These are phyloP conservation scores for Apamea anceps DNA, from an alignment of 2,888 invertebrate species.

Conservation along the genomic window DNA sequence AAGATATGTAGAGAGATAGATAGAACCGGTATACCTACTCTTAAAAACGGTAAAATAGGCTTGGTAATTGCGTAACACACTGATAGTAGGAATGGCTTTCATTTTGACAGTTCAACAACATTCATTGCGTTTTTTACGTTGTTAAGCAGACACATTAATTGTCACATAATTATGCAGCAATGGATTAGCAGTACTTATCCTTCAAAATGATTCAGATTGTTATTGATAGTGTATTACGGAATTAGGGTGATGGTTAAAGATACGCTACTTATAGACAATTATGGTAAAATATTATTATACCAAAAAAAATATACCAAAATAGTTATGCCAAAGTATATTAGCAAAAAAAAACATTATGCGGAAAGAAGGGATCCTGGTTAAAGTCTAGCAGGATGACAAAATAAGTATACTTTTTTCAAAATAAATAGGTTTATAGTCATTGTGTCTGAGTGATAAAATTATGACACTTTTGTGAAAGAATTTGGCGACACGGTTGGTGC, in stretches of 20 bases:
- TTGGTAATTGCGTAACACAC: background rate
- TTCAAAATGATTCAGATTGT: background rate
- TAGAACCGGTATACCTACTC: background rate
- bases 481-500: too few species aligned
- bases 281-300: too few species aligned
- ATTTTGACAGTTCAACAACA: background rate
- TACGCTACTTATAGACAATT: background rate
- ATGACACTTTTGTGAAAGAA: conserved; percentile 3
- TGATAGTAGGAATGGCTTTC: background rate
- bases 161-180: background rate
- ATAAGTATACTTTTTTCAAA: background rate
- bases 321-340: too few species aligned
- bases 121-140: background rate
- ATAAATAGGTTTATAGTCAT: background rate
- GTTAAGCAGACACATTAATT: background rate
- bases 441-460: background rate
- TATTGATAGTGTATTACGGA: background rate
- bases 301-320: too few species aligned
- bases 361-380: too few species aligned
- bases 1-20: background rate
- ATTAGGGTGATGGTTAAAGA: background rate
- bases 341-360: too few species aligned
- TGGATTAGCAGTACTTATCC: background rate
- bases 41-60: too few species aligned
- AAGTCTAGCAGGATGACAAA: background rate